Base-by-base conservation (phyloP, 2,888 invertebrate species). In the Panzeria rudis region DNA sequence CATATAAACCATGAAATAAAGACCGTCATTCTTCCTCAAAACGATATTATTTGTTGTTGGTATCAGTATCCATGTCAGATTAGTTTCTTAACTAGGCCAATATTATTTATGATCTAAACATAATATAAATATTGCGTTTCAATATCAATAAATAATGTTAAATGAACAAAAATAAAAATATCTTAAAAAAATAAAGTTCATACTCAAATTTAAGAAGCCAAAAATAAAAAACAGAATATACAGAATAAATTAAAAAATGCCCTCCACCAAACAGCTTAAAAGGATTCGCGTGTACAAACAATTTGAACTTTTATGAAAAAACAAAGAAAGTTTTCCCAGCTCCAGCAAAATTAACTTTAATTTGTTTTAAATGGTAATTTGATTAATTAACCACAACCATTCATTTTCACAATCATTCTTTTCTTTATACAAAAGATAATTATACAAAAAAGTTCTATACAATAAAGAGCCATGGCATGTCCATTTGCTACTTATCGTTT, bases 361-460 rank as follows among this genome's bases (percentile, higher is more conserved):
- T 79, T 84, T 84, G 64, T 79, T 75, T 75, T 75, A 71, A 84
- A 84, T 76, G 79, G 25, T 69, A 84, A 76, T 80, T 71, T 71
- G 71, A 75, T 80, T 84, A 84, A 84, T 79, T 84, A 84, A 75
- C 84, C 79, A 71, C 84, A 80, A 50, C 29, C 56, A 47, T 71
- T 76, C 9, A 15, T 47, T 54, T 66, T 13, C 50, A 17, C 68
- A 59, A 35, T 29, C 50, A 50, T 59, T 35, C 7, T 38, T 20
- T n/a, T 35, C 9, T 41, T 41, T 52, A 15, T 15, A 35, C 3
- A 8, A 25, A 54, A 66, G 54, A 71, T 66, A 77, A 61, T 47
- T 13, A 54, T 3, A 23, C n/a, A 11, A 41, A 5, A 59, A 64
- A 54, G 4, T 32, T 23, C 9, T 29, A 7, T 35, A 15, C 9